Evolutionary conservation across 2,888 invertebrate species (phyloP), one percentile per base, ranked within the genome.

Genomic region (Apoda limacodes): DNA sequence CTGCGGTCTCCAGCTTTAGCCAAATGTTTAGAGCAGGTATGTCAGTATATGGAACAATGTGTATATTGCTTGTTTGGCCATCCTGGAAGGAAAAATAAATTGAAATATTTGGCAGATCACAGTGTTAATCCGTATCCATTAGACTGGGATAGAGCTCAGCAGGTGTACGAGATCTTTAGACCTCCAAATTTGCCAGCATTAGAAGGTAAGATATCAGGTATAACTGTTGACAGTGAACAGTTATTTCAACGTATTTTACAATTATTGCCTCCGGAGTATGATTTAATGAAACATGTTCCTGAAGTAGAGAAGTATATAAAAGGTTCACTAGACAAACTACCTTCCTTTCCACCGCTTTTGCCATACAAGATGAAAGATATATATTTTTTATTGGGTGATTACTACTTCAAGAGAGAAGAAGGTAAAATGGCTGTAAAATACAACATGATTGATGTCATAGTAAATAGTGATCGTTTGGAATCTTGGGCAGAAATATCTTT

Each of bases 401-500:
- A 89, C 66, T 90, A 95, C 66, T 94, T 96, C 55, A 97, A 97
- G 66, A 92, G 88, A 55, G 88, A 89, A 46, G 93, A 94, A 45
- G 86, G 83, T 44, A 69, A 74, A 14, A 84, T 87, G 55, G 91
- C 94, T 7, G 83, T 91, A 2, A 88, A 89, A 52, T 94, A 89
- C 63, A 96, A 94, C 59, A 83, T 88, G 32, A 74, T 89, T 47
- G 97, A 98, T 68, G 76, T 97, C 13, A 88, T 92, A 40, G 82
- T 92, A 15, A 90, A 91, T 64, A 90, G 88, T 1, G 75, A 83
- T 30, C 83, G 96, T 28, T 84, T 95, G 35, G 94, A 95, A 70
- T 93, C 97, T 0, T 97, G 97, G 97, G 95, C 95, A 2, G 90
- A 92, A 30, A 85, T 96, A 60, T 93, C 95, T 0, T 78, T 97